These are phyloP conservation scores for Phengaris arion DNA, from an alignment of 2,888 invertebrate genomes.

Conservation along the genomic window DNA sequence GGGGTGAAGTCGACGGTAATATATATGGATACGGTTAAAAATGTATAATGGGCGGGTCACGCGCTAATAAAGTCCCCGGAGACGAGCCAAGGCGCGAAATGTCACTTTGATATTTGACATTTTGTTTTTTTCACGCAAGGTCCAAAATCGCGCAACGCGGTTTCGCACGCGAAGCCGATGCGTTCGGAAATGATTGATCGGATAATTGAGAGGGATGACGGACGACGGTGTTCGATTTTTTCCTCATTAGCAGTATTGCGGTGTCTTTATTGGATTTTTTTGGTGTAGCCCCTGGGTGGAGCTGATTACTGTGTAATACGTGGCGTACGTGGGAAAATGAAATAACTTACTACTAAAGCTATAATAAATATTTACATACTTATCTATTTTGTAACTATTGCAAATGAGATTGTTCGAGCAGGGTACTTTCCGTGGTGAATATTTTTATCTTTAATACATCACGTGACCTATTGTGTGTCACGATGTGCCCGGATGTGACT, in stretches of 20 bases:
- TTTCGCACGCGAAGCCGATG: constrained; percentile 4
- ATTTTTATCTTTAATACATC: no score
- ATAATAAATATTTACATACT: no score
- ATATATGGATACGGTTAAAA: constrained; percentile 80
- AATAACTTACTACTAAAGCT: background rate
- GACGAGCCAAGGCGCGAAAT: constrained; percentile 55
- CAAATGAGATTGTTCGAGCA: no score
- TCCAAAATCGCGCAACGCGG: background rate
- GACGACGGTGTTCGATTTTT: constrained; percentile 49
- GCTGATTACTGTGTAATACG: background rate
- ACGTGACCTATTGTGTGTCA: no score
- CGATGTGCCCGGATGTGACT: no score
- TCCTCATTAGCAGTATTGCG: constrained; percentile 47
- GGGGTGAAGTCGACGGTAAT: constrained; percentile 78
- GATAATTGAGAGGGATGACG: constrained; percentile 51
- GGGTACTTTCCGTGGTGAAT: no score
- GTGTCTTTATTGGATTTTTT: constrained; percentile 34
- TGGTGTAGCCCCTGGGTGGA: constrained; percentile 24
- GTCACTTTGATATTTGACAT: constrained; percentile 28
- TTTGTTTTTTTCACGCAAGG: constrained; percentile 19
- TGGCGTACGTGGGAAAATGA: background rate
- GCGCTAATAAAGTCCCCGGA: constrained; percentile 73
- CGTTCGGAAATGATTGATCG: constrained; percentile 58
- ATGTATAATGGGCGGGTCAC: constrained; percentile 74
- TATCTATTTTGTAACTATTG: no score